These are phyloP conservation scores for Drosophila buzzatii DNA, from an alignment of 2,888 invertebrate species.

Conservation along the genomic window DNA sequence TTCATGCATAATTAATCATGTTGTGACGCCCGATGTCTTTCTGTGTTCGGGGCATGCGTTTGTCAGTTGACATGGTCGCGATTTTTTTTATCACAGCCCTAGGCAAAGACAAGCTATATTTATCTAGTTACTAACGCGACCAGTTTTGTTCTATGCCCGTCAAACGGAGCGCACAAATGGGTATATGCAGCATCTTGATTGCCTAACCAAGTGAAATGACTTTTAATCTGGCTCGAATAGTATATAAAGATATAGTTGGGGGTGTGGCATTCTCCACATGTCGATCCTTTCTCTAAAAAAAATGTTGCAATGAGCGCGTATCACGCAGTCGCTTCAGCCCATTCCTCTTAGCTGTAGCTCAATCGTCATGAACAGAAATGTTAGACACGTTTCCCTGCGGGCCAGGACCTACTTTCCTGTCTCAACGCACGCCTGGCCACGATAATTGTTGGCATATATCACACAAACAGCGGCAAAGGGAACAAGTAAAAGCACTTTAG, in stretches of 20 bases:
- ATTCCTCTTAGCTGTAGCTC: slow-evolving; percentile 10
- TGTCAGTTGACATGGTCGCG: slow-evolving; percentile 70
- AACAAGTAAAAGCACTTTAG: background rate
- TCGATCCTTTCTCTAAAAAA: too few species aligned
- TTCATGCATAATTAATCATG: slow-evolving; percentile 77
- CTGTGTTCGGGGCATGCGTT: slow-evolving; percentile 37
- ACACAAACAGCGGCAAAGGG: slow-evolving; percentile 31
- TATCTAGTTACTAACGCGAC: slow-evolving; percentile 61
- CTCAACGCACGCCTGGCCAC: slow-evolving; percentile 49
- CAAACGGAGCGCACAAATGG: background rate
- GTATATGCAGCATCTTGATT: too few species aligned
- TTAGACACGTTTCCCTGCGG: slow-evolving; percentile 21
- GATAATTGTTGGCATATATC: slow-evolving; percentile 79
- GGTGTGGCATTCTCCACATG: too few species aligned
- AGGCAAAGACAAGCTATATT: slow-evolving; percentile 58
- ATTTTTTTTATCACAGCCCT: slow-evolving; percentile 69
- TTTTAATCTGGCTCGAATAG: background rate
- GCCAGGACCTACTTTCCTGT: background rate
- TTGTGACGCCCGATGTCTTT: slow-evolving; percentile 51
- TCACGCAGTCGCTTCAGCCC: background rate
- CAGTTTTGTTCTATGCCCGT: slow-evolving; percentile 8
- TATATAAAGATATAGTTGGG: background rate
- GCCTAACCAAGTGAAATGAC: background rate
- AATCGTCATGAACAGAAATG: slow-evolving; percentile 49
- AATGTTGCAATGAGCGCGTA: background rate